Percentiles rank a stretch among this genome's conserved stretches.
phyloP scores from a whole-genome alignment of 2,888 invertebrate genomes.

The Andrena bicolor region DNA sequence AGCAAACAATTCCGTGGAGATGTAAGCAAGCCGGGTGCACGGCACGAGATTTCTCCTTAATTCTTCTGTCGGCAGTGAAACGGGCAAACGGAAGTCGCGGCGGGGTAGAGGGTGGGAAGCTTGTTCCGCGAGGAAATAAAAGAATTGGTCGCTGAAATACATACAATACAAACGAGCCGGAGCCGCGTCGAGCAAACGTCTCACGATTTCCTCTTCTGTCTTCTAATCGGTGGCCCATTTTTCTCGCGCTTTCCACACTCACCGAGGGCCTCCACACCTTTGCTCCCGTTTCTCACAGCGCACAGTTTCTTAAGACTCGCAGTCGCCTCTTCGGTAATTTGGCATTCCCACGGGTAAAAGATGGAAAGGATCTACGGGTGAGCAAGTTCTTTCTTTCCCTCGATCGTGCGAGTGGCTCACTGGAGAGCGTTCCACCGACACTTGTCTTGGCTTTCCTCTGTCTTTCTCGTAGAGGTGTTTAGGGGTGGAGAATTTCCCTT shows the following conservation, averaged over 20 bases:
- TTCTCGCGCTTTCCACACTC: background rate
- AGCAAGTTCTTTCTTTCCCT: too few species aligned
- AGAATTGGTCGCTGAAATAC: conserved; percentile 15
- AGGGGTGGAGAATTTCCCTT: too few species aligned
- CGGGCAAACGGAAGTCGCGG: background rate
- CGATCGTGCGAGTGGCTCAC: too few species aligned
- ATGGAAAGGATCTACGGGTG: conserved; percentile 9
- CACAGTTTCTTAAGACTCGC: conserved; percentile 42
- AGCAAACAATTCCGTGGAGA: conserved; percentile 71
- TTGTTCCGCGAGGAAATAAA: conserved; percentile 21
- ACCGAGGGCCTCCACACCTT: background rate
- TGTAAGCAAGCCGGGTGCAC: conserved; percentile 58
- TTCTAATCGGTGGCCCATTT: conserved; percentile 47
- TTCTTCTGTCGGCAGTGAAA: conserved; percentile 24
- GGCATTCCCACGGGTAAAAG: conserved; percentile 23
- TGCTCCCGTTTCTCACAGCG: background rate
- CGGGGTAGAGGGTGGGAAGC: background rate
- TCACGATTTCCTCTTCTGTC: conserved; percentile 25
- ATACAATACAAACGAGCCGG: conserved; percentile 25
- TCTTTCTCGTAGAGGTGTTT: too few species aligned
- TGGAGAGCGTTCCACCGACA: too few species aligned
- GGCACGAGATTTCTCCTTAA: conserved; percentile 41
- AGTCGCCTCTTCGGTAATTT: conserved; percentile 4
- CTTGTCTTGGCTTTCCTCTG: too few species aligned
- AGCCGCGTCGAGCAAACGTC: background rate